Evolutionary conservation across 2,888 invertebrate genomes (phyloP).

Genomic region (Zele albiditarsus): DNA sequence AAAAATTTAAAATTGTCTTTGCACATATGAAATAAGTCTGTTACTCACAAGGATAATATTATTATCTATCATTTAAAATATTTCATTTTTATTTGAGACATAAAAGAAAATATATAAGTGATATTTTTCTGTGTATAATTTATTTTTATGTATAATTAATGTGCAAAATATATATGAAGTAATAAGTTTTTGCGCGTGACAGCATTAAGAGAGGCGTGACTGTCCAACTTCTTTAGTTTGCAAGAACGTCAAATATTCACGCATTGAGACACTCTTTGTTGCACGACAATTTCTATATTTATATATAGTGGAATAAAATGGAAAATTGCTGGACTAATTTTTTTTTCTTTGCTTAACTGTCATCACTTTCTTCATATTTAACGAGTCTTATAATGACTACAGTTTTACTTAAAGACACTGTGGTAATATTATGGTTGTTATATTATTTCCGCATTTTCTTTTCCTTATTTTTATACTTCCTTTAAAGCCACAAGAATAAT

Average conservation of each 20-base stretch:
- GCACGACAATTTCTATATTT: not conserved
- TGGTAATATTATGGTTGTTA: not conserved
- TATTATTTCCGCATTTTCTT: not conserved
- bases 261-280: not conserved
- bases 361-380: not conserved
- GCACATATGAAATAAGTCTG: not conserved
- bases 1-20: not conserved
- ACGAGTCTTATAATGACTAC: not conserved
- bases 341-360: not conserved
- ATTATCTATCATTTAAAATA: not conserved
- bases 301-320: conserved; percentile 44
- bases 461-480: not conserved
- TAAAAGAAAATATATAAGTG: not conserved
- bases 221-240: not conserved
- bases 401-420: not conserved
- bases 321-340: conserved; percentile 39
- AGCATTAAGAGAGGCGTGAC: not conserved
- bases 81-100: not conserved
- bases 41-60: not conserved
- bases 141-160: not conserved
- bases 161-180: not conserved
- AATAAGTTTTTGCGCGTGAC: not conserved
- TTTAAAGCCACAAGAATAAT: not conserved
- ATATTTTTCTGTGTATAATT: not conserved
- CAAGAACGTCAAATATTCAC: not conserved